phyloP scores from a whole-genome alignment of 2,888 invertebrate genomes.

The Megastigmus dorsalis region DNA sequence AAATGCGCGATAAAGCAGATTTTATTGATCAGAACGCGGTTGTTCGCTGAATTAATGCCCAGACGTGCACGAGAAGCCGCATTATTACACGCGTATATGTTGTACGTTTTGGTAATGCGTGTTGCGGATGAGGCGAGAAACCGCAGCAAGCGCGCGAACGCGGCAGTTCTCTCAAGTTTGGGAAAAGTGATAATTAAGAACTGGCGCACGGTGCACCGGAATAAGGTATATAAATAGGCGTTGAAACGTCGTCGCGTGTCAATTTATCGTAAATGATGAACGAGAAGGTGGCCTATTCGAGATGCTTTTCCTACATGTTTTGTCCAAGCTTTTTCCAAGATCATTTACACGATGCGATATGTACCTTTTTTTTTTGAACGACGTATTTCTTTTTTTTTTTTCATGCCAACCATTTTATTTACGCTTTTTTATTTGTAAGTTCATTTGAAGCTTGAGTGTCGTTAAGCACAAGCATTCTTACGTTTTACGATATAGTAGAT shows the following conservation, averaged over 20 bases:
- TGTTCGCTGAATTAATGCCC: neutral
- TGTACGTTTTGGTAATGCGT: neutral
- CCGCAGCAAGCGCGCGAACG: too few species aligned
- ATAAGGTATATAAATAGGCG: conserved; percentile 50
- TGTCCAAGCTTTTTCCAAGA: too few species aligned
- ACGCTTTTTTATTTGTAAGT: too few species aligned
- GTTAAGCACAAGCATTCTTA: too few species aligned
- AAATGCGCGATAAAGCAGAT: conserved; percentile 33
- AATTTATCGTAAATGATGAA: conserved; percentile 50
- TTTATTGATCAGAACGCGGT: conserved; percentile 39
- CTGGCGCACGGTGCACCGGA: conserved; percentile 7
- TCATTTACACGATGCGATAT: too few species aligned
- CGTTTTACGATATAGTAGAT: too few species aligned
- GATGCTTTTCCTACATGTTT: neutral
- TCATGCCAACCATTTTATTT: too few species aligned
- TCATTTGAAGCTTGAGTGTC: too few species aligned
- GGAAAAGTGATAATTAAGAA: conserved; percentile 50
- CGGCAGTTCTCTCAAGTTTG: conserved; percentile 28
- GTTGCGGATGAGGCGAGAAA: conserved; percentile 24
- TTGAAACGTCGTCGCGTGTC: conserved; percentile 42
- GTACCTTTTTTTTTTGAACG: too few species aligned
- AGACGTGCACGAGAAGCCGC: too few species aligned
- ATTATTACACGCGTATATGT: neutral
- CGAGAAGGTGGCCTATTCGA: conserved; percentile 8
- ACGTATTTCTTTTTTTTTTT: too few species aligned